Evolutionary conservation across 2,888 invertebrate species (phyloP).

Genomic region (Drosophila nr. fundita): DNA sequence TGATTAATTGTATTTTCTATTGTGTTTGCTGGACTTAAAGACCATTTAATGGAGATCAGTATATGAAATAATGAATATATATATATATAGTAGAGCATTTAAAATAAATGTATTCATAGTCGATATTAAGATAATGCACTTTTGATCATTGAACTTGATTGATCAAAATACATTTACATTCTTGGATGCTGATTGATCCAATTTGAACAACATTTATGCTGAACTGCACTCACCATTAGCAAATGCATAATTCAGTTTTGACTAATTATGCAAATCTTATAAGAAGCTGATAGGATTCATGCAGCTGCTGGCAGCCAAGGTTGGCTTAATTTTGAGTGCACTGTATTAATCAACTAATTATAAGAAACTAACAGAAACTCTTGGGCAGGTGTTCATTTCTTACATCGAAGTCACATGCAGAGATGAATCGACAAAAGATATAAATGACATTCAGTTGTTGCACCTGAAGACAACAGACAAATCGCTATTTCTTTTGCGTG

Average conservation of each 20-base stretch:
- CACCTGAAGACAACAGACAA: constrained; percentile 11
- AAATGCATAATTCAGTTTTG: neutral
- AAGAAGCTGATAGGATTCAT: constrained; percentile 25
- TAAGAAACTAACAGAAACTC: constrained; percentile 35
- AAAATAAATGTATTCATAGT: neutral
- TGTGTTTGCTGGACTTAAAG: constrained; percentile 17
- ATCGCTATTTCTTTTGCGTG: neutral
- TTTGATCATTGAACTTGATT: neutral
- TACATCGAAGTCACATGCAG: neutral
- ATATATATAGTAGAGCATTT: neutral
- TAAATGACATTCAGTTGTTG: constrained; percentile 12
- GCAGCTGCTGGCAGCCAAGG: constrained; percentile 41
- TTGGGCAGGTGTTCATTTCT: constrained; percentile 42
- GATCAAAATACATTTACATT: neutral
- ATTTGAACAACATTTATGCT: neutral
- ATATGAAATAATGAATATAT: neutral
- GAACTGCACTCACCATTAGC: neutral
- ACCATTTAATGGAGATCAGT: constrained; percentile 17
- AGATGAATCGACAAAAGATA: constrained; percentile 14
- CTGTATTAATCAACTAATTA: constrained; percentile 42
- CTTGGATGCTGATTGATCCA: neutral
- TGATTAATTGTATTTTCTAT: constrained; percentile 14
- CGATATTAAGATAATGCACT: neutral
- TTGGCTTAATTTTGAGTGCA: constrained; percentile 41
- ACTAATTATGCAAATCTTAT: constrained; percentile 26